phyloP scores from a whole-genome alignment of 1,140 invertebrate genomes.

The Proales similis region DNA sequence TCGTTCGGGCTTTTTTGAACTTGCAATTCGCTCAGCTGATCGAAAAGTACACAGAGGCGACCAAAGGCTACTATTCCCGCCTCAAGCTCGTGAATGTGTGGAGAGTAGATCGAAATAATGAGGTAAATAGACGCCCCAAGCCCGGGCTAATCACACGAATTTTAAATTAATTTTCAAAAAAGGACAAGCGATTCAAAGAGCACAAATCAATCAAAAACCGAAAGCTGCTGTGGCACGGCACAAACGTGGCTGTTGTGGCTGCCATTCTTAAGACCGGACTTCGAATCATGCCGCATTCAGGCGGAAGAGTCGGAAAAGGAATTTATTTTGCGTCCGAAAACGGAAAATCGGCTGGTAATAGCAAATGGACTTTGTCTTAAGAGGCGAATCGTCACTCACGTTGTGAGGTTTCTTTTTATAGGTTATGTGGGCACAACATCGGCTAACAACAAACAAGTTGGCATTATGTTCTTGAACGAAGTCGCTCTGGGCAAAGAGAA shows the following conservation, averaged over 20 bases:
- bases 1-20: constrained; percentile 25
- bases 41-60: constrained; percentile 48
- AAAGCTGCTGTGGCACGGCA: constrained; percentile 56
- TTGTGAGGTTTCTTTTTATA: not conserved
- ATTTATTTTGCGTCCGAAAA: constrained; percentile 56
- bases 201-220: constrained; percentile 48
- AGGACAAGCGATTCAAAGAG: constrained; percentile 42
- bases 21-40: constrained; percentile 44
- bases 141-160: not conserved
- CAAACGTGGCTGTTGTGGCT: constrained; percentile 55
- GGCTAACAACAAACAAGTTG: constrained; percentile 1
- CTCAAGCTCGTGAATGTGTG: constrained; percentile 50
- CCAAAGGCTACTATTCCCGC: constrained; percentile 41
- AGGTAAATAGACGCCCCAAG: constrained; percentile 42
- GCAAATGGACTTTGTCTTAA: constrained; percentile 43
- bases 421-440: constrained; percentile 25
- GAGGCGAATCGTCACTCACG: too few relatives aligned
- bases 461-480: constrained; percentile 45
- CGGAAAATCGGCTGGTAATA: constrained; percentile 51
- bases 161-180: not conserved
- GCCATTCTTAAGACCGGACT: constrained; percentile 55
- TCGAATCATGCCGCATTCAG: constrained; percentile 56
- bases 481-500: constrained; percentile 54
- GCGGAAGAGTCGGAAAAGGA: constrained; percentile 54
- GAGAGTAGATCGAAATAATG: constrained; percentile 48